These are phyloP conservation scores for Myodes glareolus DNA, from an alignment of 2,113 vertebrate species.

Conservation along the genomic window DNA sequence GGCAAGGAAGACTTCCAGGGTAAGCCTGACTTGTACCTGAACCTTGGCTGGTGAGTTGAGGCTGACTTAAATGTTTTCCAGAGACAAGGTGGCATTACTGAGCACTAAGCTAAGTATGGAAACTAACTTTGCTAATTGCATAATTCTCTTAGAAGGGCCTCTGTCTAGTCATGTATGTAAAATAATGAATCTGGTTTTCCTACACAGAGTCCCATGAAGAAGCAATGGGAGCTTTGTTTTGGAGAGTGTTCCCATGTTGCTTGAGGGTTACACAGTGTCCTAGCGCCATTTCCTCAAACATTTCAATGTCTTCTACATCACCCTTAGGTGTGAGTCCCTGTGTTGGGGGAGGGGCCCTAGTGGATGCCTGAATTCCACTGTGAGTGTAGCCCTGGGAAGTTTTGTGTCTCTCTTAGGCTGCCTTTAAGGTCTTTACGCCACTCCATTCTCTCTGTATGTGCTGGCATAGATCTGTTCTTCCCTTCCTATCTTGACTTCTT, in stretches of 20 bases:
- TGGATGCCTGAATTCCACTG: not conserved
- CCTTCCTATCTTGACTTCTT: not conserved
- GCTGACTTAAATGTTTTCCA: not conserved
- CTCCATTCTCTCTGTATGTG: not conserved
- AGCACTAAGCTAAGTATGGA: not conserved
- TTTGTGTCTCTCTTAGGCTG: not conserved
- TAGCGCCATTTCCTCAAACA: not conserved
- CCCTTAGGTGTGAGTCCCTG: not conserved
- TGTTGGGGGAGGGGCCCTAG: too few relatives aligned
- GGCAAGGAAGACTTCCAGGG: not conserved
- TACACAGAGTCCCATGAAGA: not conserved
- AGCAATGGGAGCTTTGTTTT: not conserved
- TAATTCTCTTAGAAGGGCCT: not conserved
- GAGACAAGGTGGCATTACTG: not conserved
- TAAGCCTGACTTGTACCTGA: not conserved
- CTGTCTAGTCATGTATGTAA: not conserved
- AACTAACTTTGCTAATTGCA: not conserved
- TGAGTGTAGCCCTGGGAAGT: not conserved
- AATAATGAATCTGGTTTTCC: not conserved
- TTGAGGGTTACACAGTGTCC: not conserved
- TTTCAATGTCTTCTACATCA: not conserved
- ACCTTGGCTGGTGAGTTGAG: not conserved
- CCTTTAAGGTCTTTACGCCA: not conserved
- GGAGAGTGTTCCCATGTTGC: not conserved
- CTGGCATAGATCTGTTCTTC: not conserved